phyloP scores from a whole-genome alignment of 2,113 vertebrate species.

The Oryzias melastigma region DNA sequence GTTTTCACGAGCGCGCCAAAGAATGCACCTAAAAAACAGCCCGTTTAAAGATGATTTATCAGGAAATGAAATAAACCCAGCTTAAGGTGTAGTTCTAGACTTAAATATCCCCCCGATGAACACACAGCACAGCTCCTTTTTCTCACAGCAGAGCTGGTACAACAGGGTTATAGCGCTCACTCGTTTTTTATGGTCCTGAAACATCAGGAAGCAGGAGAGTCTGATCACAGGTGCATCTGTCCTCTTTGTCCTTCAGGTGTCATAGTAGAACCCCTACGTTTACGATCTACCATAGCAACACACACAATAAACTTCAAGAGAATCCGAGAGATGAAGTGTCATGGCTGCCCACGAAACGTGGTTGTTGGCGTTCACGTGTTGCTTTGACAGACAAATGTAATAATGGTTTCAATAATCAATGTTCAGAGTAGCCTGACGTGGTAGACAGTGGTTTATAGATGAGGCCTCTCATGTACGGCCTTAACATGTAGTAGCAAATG shows the following conservation, averaged over 20 bases:
- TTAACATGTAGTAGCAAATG: constrained; percentile 63
- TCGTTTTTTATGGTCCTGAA: constrained; percentile 60
- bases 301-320: constrained; percentile 9
- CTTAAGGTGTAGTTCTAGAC: constrained; percentile 24
- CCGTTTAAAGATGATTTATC: constrained; percentile 17
- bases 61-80: too few species aligned
- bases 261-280: constrained; percentile 33
- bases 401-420: constrained; percentile 67
- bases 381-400: constrained; percentile 59
- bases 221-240: constrained; percentile 46
- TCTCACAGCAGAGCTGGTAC: constrained; percentile 55
- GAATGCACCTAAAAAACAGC: constrained; percentile 61
- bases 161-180: constrained; percentile 69
- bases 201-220: constrained; percentile 58
- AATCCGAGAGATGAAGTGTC: constrained; percentile 5
- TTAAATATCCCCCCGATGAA: too few species aligned
- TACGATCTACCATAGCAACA: constrained; percentile 34
- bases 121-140: constrained; percentile 29
- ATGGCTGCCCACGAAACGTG: constrained; percentile 7
- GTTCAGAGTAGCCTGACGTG: constrained; percentile 67
- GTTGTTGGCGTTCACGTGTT: constrained; percentile 38
- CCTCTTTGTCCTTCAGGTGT: constrained; percentile 42
- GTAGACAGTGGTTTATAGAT: constrained; percentile 65
- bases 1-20: constrained; percentile 70
- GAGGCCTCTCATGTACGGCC: constrained; percentile 67